These are phyloP conservation scores for Sarotherodon lohbergeri DNA, from an alignment of 2,113 vertebrate species.

Conservation along the genomic window DNA sequence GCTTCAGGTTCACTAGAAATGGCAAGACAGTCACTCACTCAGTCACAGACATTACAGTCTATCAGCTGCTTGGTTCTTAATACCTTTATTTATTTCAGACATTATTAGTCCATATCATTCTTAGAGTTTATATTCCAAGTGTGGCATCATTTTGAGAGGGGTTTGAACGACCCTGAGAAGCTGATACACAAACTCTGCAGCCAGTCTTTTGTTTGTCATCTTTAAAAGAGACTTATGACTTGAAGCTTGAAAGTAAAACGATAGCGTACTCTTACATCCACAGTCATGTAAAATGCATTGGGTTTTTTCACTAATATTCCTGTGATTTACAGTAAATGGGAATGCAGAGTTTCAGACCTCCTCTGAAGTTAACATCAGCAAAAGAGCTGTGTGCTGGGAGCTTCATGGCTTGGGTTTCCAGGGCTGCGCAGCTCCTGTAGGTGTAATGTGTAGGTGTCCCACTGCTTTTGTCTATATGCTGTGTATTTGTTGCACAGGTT, in stretches of 20 bases:
- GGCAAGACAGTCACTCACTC: background rate
- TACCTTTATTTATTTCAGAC: background rate
- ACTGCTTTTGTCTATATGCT: background rate
- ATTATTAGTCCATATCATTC: background rate
- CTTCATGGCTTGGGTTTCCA: background rate
- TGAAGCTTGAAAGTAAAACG: background rate
- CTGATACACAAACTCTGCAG: background rate
- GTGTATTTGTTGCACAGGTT: background rate
- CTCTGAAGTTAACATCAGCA: background rate
- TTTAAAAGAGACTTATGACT: background rate
- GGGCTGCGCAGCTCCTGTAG: background rate
- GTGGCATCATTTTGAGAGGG: background rate
- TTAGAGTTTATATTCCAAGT: background rate
- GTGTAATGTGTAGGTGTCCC: background rate
- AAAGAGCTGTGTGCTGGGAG: background rate
- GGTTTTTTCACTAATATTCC: background rate
- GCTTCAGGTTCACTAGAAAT: background rate
- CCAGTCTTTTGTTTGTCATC: background rate
- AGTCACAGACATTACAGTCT: background rate
- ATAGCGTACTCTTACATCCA: fast-evolving
- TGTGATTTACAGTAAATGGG: background rate
- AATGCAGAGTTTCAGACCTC: background rate
- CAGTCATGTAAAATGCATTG: background rate
- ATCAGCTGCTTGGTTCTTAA: background rate
- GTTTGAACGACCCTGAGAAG: background rate